Evolutionary conservation across 1,140 invertebrate genomes (phyloP).

Genomic region (Atta colombica): DNA sequence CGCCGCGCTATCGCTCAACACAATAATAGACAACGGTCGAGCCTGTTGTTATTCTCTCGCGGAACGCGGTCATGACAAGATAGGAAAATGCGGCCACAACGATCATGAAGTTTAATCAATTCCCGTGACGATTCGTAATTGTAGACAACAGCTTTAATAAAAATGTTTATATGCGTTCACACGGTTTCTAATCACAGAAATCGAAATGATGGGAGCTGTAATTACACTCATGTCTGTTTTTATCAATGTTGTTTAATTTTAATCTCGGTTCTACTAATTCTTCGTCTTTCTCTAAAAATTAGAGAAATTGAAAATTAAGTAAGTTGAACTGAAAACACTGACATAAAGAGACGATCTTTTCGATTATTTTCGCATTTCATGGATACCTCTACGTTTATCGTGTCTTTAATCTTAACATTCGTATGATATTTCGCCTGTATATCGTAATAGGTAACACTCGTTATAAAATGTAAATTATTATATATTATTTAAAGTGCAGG

Average conservation of each 20-base stretch:
- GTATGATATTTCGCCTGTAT: background rate
- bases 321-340: too few species aligned
- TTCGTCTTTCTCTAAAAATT: too few species aligned
- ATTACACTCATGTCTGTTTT: background rate
- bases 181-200: background rate
- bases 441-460: background rate
- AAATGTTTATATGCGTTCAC: background rate
- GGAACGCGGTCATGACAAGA: background rate
- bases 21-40: too few species aligned
- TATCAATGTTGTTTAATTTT: too few species aligned
- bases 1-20: background rate
- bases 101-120: background rate
- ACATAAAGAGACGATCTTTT: background rate
- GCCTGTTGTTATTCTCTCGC: background rate
- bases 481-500: background rate
- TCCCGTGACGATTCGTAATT: background rate
- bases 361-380: background rate
- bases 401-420: background rate
- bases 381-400: background rate
- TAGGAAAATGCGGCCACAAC: background rate
- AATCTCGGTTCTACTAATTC: too few species aligned
- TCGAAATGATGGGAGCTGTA: background rate
- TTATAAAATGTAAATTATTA: background rate
- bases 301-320: too few species aligned
- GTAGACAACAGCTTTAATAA: background rate